Evolutionary conservation across 2,797 vertebrate genomes (phyloP).

Genomic region (Lates japonicus): DNA sequence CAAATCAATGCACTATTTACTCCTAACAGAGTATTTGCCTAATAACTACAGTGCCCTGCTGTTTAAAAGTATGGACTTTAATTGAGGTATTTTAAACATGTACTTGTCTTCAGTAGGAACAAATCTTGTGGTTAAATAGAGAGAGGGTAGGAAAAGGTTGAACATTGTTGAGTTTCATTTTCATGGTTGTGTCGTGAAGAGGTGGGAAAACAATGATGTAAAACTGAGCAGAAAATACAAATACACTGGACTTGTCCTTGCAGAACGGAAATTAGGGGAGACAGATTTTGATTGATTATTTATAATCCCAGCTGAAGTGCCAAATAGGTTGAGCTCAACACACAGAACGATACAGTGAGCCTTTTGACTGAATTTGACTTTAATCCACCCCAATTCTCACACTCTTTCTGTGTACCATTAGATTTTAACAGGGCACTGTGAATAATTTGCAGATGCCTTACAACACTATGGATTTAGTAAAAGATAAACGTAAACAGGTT

Average conservation of each 20-base stretch:
- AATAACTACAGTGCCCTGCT: too few relatives aligned
- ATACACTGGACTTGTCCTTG: background rate
- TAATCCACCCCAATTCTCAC: conserved; percentile 40
- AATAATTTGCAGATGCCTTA: conserved; percentile 23
- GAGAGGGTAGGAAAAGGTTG: background rate
- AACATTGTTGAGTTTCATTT: background rate
- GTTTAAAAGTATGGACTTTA: too few relatives aligned
- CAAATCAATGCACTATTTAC: background rate
- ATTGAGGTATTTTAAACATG: too few relatives aligned
- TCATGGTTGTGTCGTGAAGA: background rate
- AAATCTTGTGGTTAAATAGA: background rate
- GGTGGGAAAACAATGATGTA: background rate
- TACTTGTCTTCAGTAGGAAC: background rate
- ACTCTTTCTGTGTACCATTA: conserved; percentile 13
- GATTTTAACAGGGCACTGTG: conserved; percentile 12
- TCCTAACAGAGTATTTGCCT: background rate
- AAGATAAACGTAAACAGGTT: conserved; percentile 28
- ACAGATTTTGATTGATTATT: background rate
- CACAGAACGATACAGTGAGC: background rate
- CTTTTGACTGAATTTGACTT: conserved; percentile 6
- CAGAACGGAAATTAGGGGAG: conserved; percentile 1
- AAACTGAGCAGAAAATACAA: background rate
- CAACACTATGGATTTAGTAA: conserved; percentile 29
- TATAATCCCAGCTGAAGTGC: conserved; percentile 6
- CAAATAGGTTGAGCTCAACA: conserved; percentile 2